These are phyloP conservation scores for Xylocampa areola DNA, from an alignment of 2,888 invertebrate genomes.

Conservation along the genomic window DNA sequence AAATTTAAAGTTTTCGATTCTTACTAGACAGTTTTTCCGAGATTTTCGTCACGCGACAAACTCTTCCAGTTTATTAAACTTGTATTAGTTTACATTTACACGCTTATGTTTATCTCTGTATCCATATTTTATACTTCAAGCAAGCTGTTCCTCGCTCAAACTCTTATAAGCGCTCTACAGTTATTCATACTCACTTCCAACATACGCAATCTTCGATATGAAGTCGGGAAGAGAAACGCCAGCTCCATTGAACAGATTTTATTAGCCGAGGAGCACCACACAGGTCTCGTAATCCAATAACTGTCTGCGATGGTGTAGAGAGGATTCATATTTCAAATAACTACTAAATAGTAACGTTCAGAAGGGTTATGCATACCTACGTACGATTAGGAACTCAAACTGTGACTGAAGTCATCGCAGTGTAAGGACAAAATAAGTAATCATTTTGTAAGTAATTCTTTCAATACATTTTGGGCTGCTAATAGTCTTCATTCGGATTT, in stretches of 20 bases:
- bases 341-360: background rate
- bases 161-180: constrained; percentile 1
- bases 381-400: background rate
- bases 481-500: too few relatives aligned
- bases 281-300: constrained; percentile 63
- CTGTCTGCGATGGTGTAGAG: constrained; percentile 55
- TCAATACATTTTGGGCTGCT: too few relatives aligned
- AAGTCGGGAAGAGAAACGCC: constrained; percentile 32
- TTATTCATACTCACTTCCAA: constrained; percentile 24
- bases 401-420: background rate
- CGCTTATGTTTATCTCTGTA: too few relatives aligned
- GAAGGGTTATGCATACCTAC: constrained; percentile 9
- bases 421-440: too few relatives aligned
- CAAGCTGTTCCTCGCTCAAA: too few relatives aligned
- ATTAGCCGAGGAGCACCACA: constrained; percentile 50
- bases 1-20: too few relatives aligned
- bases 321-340: constrained; percentile 58
- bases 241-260: constrained; percentile 54
- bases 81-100: too few relatives aligned
- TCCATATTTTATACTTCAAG: too few relatives aligned
- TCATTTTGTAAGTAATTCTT: too few relatives aligned
- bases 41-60: too few relatives aligned
- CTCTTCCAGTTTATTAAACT: too few relatives aligned
- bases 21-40: too few relatives aligned
- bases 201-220: constrained; percentile 35